A percentile compares a stretch with the other conserved stretches of the same genome.
phyloP scores from a whole-genome alignment of 2,888 invertebrate species.

The Strigamia transsilvanica region DNA sequence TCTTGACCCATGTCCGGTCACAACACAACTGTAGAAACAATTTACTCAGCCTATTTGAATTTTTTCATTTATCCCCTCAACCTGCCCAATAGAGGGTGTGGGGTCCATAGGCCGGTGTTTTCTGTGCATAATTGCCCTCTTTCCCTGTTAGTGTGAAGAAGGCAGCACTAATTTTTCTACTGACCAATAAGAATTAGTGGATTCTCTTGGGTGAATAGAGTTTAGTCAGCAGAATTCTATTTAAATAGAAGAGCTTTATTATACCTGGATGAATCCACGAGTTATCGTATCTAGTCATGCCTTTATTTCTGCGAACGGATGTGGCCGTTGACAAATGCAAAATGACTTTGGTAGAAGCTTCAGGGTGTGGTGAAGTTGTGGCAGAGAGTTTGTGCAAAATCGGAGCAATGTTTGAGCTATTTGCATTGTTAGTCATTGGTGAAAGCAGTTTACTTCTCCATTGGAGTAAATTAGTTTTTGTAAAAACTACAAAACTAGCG shows the following conservation, averaged over 20 bases:
- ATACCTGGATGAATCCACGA: constrained; percentile 39
- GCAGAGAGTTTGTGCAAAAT: background rate
- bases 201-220: too few relatives aligned
- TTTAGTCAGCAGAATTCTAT: too few relatives aligned
- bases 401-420: constrained; percentile 7
- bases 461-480: background rate
- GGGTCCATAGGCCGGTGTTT: too few relatives aligned
- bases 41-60: too few relatives aligned
- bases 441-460: constrained; percentile 9
- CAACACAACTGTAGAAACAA: too few relatives aligned
- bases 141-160: too few relatives aligned
- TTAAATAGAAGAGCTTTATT: background rate
- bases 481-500: background rate
- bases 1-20: too few relatives aligned
- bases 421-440: constrained; percentile 26
- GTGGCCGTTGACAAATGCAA: background rate
- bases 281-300: constrained; percentile 23
- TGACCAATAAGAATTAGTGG: too few relatives aligned
- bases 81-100: too few relatives aligned
- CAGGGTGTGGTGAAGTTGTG: background rate
- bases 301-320: constrained; percentile 1
- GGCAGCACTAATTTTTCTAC: too few relatives aligned
- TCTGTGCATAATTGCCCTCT: too few relatives aligned
- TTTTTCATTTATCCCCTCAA: too few relatives aligned
- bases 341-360: background rate